These are phyloP conservation scores for Arctopsyche grandis DNA, from an alignment of 1,140 invertebrate species.

Conservation along the genomic window DNA sequence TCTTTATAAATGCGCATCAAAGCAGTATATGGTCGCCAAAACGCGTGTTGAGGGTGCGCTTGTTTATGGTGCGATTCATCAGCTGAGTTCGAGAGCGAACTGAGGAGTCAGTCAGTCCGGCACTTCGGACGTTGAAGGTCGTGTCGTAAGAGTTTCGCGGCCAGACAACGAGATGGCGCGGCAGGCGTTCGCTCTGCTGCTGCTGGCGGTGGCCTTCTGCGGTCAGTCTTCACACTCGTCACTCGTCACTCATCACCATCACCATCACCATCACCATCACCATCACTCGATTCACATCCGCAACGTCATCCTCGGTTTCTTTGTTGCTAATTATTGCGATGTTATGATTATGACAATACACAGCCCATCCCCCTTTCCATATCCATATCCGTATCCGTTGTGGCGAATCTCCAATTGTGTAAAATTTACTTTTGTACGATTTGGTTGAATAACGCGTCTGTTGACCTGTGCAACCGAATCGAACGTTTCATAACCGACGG, in stretches of 20 bases:
- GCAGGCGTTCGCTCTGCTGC: neutral
- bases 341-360: too few relatives aligned
- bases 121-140: neutral
- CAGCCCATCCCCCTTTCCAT: too few relatives aligned
- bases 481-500: too few relatives aligned
- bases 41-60: neutral
- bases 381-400: too few relatives aligned
- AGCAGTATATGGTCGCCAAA: neutral
- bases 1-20: neutral
- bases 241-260: neutral
- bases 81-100: neutral
- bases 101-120: neutral
- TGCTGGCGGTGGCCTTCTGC: slow-evolving; percentile 10
- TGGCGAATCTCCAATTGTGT: too few relatives aligned
- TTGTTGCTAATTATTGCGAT: too few relatives aligned
- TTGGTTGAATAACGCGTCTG: too few relatives aligned
- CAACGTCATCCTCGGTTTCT: neutral
- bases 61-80: neutral
- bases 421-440: too few relatives aligned
- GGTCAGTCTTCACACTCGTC: neutral
- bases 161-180: too few relatives aligned
- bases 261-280: neutral
- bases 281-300: neutral
- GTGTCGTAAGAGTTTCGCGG: neutral
- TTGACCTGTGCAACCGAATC: too few relatives aligned